Conservation (phyloP, 2,888 invertebrate genomes). For the Tigriopus californicus region DNA sequence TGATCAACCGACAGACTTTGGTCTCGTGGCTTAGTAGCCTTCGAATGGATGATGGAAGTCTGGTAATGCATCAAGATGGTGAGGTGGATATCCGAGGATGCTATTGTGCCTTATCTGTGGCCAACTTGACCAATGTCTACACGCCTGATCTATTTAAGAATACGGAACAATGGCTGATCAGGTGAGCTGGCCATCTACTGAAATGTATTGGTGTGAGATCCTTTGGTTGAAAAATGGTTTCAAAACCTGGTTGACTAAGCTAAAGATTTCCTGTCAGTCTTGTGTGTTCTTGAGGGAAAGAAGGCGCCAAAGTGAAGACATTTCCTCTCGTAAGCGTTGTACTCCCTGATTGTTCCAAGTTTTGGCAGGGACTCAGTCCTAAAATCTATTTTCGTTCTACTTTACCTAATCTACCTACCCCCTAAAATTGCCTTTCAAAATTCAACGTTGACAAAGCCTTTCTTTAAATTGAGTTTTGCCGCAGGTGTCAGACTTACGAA, state of each 20-base stretch:
- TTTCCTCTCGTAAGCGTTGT: no score
- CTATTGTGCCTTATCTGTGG: constrained; percentile 87
- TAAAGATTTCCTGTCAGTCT: neutral
- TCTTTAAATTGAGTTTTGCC: constrained; percentile 18
- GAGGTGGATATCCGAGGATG: constrained; percentile 85
- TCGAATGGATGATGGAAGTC: constrained; percentile 51
- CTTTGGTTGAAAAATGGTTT: no score
- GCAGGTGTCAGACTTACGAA: constrained; percentile 89
- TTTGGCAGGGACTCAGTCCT: no score
- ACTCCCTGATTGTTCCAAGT: no score
- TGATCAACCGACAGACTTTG: constrained; percentile 51
- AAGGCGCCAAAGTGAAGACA: no score
- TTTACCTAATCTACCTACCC: constrained; percentile 16
- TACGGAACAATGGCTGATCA: constrained; percentile 76
- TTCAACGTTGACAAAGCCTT: neutral
- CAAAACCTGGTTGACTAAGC: neutral
- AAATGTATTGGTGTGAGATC: no score
- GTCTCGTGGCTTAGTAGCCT: constrained; percentile 1
- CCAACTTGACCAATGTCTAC: constrained; percentile 55
- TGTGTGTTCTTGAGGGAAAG: no score
- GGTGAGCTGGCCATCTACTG: constrained; percentile 27
- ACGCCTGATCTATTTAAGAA: constrained; percentile 48
- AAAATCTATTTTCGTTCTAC: no score
- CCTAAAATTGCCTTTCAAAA: neutral
- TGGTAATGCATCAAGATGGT: constrained; percentile 72